Percentiles rank a stretch among this genome's conserved stretches.
These are phyloP conservation scores for Eutolmus rufibarbis DNA, from an alignment of 2,888 invertebrate genomes.

Conservation along the genomic window DNA sequence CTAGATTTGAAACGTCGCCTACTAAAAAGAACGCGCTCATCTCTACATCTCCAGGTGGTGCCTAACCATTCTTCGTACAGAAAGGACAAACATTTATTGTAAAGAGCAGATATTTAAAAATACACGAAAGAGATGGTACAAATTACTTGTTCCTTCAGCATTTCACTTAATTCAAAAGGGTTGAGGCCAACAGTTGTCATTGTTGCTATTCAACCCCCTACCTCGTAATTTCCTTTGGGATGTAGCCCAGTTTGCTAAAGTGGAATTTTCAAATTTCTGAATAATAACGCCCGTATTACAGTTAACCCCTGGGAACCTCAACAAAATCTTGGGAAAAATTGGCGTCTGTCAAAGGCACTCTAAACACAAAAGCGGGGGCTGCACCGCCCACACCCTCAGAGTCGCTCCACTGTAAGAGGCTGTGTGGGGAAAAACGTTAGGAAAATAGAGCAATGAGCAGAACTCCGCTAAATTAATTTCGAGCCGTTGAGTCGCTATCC, in stretches of 20 bases:
- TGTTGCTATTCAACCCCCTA: background rate
- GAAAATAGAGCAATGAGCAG: conserved; percentile 14
- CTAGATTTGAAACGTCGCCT: no score
- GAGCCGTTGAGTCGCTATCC: conserved; percentile 26
- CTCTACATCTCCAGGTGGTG: background rate
- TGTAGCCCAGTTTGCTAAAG: background rate
- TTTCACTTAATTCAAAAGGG: background rate
- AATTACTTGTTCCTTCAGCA: background rate
- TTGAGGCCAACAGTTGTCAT: background rate
- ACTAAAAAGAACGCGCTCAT: no score
- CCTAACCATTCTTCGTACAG: background rate
- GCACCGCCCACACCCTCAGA: background rate
- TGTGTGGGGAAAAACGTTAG: background rate
- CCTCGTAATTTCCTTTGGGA: background rate
- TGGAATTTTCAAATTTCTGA: background rate
- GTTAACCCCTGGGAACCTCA: background rate
- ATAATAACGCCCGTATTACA: background rate
- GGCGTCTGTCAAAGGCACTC: conserved; percentile 11
- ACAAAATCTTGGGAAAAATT: background rate
- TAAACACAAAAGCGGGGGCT: background rate
- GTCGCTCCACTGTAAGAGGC: background rate
- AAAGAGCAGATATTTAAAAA: background rate
- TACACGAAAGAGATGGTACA: background rate
- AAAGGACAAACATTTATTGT: background rate
- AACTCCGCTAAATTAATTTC: conserved; percentile 36